Conservation (phyloP, 2,113 vertebrate genomes). For the Malurus melanocephalus region DNA sequence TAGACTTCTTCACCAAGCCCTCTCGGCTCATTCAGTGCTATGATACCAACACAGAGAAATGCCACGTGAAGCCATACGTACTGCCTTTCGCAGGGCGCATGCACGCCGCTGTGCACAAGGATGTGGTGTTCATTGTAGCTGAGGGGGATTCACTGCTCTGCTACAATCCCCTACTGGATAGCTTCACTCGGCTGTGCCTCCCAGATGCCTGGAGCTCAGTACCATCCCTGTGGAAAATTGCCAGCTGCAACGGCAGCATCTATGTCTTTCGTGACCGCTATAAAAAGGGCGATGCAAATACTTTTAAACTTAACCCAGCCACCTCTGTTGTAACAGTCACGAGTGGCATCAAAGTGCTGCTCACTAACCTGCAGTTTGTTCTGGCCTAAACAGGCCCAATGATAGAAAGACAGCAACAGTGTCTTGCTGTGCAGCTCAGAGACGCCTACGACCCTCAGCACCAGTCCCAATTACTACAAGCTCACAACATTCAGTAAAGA, state of each 20-base stretch:
- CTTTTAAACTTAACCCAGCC: slow-evolving; percentile 94
- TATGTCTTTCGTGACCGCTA: slow-evolving; percentile 96
- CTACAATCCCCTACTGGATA: slow-evolving; percentile 95
- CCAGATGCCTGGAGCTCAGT: slow-evolving; percentile 94
- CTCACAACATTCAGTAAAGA: not conserved
- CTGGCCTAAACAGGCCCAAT: slow-evolving; percentile 78
- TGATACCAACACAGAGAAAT: slow-evolving; percentile 88
- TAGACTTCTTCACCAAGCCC: slow-evolving; percentile 98
- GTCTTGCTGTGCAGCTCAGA: not conserved
- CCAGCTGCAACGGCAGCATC: slow-evolving; percentile 96
- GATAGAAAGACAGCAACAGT: not conserved
- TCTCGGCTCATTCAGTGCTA: slow-evolving; percentile 97
- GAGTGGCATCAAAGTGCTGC: slow-evolving; percentile 91
- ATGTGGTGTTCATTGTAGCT: slow-evolving; percentile 93
- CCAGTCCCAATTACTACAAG: not conserved
- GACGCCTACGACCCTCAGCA: not conserved
- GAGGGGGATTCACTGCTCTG: slow-evolving; percentile 94
- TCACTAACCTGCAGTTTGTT: slow-evolving; percentile 97
- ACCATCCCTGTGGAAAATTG: slow-evolving; percentile 95
- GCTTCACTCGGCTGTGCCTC: slow-evolving; percentile 93
- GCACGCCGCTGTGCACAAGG: slow-evolving; percentile 95
- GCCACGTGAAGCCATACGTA: slow-evolving; percentile 91
- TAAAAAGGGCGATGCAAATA: slow-evolving; percentile 94
- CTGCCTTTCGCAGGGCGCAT: slow-evolving; percentile 93
- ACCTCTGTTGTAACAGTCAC: slow-evolving; percentile 93